Evolutionary conservation across 2,113 vertebrate species (phyloP).

Genomic region (Melospiza georgiana): DNA sequence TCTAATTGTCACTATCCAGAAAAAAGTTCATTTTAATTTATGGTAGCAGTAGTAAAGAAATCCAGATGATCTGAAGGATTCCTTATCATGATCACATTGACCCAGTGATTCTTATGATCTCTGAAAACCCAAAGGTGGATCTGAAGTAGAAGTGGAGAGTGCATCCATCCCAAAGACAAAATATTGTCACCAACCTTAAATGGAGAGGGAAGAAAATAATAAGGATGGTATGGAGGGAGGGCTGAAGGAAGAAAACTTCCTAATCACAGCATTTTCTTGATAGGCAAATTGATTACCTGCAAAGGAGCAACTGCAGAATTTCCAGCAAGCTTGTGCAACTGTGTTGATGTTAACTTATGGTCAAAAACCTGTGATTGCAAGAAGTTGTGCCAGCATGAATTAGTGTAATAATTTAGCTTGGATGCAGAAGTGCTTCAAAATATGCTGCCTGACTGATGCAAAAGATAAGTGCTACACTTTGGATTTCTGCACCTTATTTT

Average conservation of each 20-base stretch:
- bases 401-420: neutral
- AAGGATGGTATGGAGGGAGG: accelerated
- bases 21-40: neutral
- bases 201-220: neutral
- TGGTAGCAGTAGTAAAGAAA: neutral
- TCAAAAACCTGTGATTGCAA: neutral
- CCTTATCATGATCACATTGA: neutral
- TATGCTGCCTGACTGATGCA: neutral
- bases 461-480: neutral
- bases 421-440: neutral
- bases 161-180: neutral
- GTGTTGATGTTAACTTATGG: neutral
- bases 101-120: neutral
- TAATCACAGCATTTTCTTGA: neutral
- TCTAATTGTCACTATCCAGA: neutral
- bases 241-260: neutral
- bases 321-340: neutral
- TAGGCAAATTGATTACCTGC: neutral
- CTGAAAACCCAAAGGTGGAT: neutral
- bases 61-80: neutral
- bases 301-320: neutral
- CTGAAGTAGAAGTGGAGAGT: neutral
- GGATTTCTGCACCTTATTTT: neutral
- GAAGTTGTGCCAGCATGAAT: neutral
- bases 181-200: neutral